Percentiles rank a stretch among this genome's conserved stretches.
These are phyloP conservation scores for Dipodomys ordii DNA, from an alignment of 2,113 vertebrate species.

Conservation along the genomic window DNA sequence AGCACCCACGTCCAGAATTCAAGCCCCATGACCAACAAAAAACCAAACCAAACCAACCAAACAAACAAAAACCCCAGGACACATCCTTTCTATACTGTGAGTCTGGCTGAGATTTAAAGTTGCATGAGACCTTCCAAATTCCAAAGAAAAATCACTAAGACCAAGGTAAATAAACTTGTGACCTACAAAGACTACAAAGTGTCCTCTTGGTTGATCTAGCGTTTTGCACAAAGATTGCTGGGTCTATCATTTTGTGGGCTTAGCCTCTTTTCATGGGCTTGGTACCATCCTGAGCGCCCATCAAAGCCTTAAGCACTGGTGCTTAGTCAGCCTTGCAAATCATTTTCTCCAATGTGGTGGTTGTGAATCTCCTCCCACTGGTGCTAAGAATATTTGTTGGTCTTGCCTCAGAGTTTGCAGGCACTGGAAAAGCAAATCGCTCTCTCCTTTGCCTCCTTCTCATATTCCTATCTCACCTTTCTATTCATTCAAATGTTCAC, in stretches of 20 bases:
- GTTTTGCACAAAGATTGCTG: background rate
- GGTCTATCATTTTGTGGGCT: background rate
- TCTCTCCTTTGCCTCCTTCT: background rate
- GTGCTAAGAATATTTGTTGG: background rate
- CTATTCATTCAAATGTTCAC: no score
- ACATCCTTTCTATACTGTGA: background rate
- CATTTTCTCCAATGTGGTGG: no score
- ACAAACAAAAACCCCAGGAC: no score
- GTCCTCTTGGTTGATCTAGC: background rate
- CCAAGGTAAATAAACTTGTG: background rate
- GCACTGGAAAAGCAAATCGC: background rate
- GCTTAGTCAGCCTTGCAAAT: no score
- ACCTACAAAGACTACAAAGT: background rate
- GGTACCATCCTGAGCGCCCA: background rate
- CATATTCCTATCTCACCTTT: background rate
- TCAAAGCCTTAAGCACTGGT: no score
- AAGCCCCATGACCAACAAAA: no score
- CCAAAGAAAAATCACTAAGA: conserved; percentile 20
- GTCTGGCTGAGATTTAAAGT: background rate
- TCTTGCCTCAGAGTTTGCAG: background rate
- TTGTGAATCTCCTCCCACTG: no score
- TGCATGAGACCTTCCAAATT: background rate
- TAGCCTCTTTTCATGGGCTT: background rate
- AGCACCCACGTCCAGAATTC: no score
- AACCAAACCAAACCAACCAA: no score